Base-by-base conservation (phyloP, 2,888 invertebrate species). In the Allygus modestus region DNA sequence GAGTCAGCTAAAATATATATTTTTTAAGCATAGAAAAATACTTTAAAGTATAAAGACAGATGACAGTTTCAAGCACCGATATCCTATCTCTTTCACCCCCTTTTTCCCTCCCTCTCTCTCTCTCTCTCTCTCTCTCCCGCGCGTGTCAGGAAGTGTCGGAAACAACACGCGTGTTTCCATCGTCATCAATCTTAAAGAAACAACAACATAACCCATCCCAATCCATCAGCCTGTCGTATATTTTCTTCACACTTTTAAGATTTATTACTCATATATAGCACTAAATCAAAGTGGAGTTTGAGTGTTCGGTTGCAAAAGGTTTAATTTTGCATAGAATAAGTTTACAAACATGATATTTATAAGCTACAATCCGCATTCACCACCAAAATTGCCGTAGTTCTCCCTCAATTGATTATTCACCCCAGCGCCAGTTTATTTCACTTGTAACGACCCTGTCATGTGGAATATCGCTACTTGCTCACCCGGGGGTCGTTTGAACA, bases 131-230 rank as follows among this genome's bases (percentile, higher is more conserved):
- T 26, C 20, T 26, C 26, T 23, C 26, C 58, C 58, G 5, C 51
- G 51, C 4, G 51, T 51, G n/a, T 58, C 58, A 23, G 58, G 17
- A 65, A 65, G 65, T 65, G 65, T 65, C 65, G 23, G 51, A 23
- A 11, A 31, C 65, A 31, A 65, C 65, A 65, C 15, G 65, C 31
- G 65, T 31, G 65, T 65, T 65, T 65, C 65, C 65, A 28, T 65
- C 20, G 1, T 17, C 65, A 65, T 65, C 65, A 65, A 65, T 65
- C 65, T 65, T 31, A 1, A 0, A 31, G 65, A 28, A 65, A 65
- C 65, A 65, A 65, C 28, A 26, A 26, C 54, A 23, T 54, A n/a
- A 54, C 54, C 20, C 54, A 23, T 54, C 46, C 12, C 46, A 46
- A 54, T 54, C 54, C 54, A 5, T 54, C 54, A 23, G 5, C 54